Evolutionary conservation across 2,888 invertebrate species (phyloP), one percentile per base, ranked within the genome.

Genomic region (Ceratothoa steindachneri): DNA sequence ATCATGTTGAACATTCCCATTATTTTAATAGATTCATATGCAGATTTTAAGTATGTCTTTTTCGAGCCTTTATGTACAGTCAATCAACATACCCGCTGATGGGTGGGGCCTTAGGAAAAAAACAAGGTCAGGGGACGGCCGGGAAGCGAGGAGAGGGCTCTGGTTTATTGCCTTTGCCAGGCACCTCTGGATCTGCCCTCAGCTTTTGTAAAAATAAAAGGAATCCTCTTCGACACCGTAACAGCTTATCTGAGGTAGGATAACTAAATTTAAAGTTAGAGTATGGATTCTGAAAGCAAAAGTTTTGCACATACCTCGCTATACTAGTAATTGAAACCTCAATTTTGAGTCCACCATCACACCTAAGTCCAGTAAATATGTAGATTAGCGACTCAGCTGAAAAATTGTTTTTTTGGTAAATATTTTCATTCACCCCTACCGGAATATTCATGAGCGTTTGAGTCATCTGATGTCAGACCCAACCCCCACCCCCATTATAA

Each of bases 101-200:
- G 60, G 60, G 60, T 60, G 60, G 60, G 60, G 19, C 60, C 12
- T 60, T 60, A 24, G 60, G 60, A 60, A 60, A 60, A 24, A 60
- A 60, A 24, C 60, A 60, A 24, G 27, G 27, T 24, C 60, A 60
- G 60, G 60, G 60, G 60, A 9, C 41, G 41, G 22, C 60, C 22
- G 60, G n/a, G 60, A 60, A 60, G 24, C n/a, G 60, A 12, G 60
- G 60, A 12, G 60, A 60, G 24, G 27, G 60, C 12, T 60, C 60
- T 15, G 60, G 60, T 60, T 22, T 60, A 60, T 24, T 60, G n/a
- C 60, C 60, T 60, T 24, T 60, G 27, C 60, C 60, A 22, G 60
- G 60, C 1, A 60, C 60, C 12, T 60, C 60, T 24, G 24, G 3
- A 12, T 60, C 60, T 22, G 60, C 22, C n/a, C 27, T 60, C 1